Evolutionary conservation across 2,888 invertebrate species (phyloP).

Genomic region (Hofmannophila pseudospretella): DNA sequence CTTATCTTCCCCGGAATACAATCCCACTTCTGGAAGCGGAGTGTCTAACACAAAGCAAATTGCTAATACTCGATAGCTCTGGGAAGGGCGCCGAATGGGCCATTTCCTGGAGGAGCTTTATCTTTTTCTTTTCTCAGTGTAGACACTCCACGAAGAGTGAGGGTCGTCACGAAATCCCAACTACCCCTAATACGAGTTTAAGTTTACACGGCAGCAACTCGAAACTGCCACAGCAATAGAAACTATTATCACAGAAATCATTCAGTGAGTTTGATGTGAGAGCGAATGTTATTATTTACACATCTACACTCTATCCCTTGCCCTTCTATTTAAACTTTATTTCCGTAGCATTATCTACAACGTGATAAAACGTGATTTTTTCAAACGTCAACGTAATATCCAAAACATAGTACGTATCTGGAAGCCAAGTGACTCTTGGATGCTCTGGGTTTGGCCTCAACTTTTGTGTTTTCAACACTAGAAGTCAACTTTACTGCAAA

Average conservation of each 20-base stretch:
- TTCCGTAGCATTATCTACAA: too few relatives aligned
- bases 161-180: slow-evolving; percentile 31
- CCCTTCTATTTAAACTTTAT: neutral
- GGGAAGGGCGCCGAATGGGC: slow-evolving; percentile 55
- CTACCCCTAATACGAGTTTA: slow-evolving; percentile 36
- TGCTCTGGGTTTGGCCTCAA: too few relatives aligned
- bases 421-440: too few relatives aligned
- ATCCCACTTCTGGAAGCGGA: slow-evolving; percentile 38
- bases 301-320: neutral
- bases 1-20: slow-evolving; percentile 45
- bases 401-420: too few relatives aligned
- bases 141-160: slow-evolving; percentile 22
- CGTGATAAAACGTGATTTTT: too few relatives aligned
- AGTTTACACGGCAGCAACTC: slow-evolving; percentile 25
- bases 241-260: slow-evolving; percentile 4
- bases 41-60: slow-evolving; percentile 63
- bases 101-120: slow-evolving; percentile 62
- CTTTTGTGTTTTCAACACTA: too few relatives aligned
- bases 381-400: too few relatives aligned
- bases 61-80: slow-evolving; percentile 62
- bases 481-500: too few relatives aligned
- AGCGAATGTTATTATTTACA: neutral
- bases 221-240: slow-evolving; percentile 6
- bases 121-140: slow-evolving; percentile 43
- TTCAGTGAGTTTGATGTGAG: neutral